Evolutionary conservation across 2,113 vertebrate species (phyloP).

Genomic region (Mixornis gularis): DNA sequence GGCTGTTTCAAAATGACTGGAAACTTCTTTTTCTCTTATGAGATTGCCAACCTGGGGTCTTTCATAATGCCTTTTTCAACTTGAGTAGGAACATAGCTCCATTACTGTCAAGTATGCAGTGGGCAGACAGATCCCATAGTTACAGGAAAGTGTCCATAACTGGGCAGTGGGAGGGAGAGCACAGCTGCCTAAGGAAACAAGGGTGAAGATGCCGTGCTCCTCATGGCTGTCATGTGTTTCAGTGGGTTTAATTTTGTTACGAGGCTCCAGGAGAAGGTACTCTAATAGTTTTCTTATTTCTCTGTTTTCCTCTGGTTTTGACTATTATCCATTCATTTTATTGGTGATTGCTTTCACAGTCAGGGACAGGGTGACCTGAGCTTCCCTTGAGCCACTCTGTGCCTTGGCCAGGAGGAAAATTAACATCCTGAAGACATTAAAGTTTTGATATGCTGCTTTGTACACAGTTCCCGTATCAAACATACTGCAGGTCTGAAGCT

Average conservation of each 20-base stretch:
- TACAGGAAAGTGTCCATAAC: not conserved
- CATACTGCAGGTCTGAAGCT: not conserved
- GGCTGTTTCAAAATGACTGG: not conserved
- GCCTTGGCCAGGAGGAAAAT: not conserved
- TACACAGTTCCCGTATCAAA: not conserved
- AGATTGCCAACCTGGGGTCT: not conserved
- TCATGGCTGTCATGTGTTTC: rapidly evolving
- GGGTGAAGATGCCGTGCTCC: not conserved
- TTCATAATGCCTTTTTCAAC: not conserved
- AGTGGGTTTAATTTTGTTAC: not conserved
- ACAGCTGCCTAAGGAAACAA: not conserved
- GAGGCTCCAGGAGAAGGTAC: not conserved
- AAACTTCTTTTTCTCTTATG: not conserved
- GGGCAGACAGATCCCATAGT: not conserved
- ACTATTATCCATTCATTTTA: not conserved
- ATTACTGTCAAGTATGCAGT: not conserved
- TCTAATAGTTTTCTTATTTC: not conserved
- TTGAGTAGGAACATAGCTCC: not conserved
- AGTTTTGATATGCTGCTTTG: not conserved
- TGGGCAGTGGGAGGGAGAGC: not conserved
- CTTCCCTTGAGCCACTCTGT: not conserved
- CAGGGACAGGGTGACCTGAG: not conserved
- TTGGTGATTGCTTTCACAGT: not conserved
- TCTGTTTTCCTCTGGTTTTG: not conserved
- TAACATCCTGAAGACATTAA: not conserved